Base-by-base conservation (phyloP, 2,888 invertebrate genomes). In the Tiliacea aurago region DNA sequence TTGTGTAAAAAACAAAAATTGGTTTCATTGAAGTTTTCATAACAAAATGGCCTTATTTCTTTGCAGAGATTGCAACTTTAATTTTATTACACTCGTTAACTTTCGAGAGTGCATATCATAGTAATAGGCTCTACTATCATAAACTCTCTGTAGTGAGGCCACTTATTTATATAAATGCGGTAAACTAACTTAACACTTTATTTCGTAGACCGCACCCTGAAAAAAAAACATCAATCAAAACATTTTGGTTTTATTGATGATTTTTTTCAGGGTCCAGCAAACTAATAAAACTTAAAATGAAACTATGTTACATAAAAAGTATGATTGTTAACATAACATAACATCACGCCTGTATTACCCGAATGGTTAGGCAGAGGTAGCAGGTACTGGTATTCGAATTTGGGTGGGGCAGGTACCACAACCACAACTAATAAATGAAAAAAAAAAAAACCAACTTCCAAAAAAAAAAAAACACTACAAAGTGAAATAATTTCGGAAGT, bases 51-150 rank as follows among this genome's bases (percentile, higher is more conserved):
- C 76, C 47, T 53, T 66, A 37, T 43, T 61, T 63, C 18, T 55
- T 41, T 45, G 55, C 18, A 41, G n/a, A 62, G 55, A 71, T 67
- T 70, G 53, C 56, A 47, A 41, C 65, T 73, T 70, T 70, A 59
- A 67, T 63, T 72, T 82, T 71, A 80, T 82, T 64, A n/a, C 51
- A 51, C 66, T 58, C 55, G 45, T 66, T 73, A 55, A 55, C 51
- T 64, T 62, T 41, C 20, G 55, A 66, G 73, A 73, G 56, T 73
- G 45, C 20, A n/a, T 80, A 73, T 59, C 56, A 58, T 55, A 43
- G 18, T 68, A 58, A 63, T 47, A 49, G 49, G 62, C 55, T 55
- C 28, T 9, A 28, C 56, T 73, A 55, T 47, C 20, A 80, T 73
- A 73, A 76, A 76, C 56, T 73, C 1, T 28, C 9, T n/a, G 72